Conservation (phyloP, 2,113 vertebrate genomes). For the Tapirus terrestris region DNA sequence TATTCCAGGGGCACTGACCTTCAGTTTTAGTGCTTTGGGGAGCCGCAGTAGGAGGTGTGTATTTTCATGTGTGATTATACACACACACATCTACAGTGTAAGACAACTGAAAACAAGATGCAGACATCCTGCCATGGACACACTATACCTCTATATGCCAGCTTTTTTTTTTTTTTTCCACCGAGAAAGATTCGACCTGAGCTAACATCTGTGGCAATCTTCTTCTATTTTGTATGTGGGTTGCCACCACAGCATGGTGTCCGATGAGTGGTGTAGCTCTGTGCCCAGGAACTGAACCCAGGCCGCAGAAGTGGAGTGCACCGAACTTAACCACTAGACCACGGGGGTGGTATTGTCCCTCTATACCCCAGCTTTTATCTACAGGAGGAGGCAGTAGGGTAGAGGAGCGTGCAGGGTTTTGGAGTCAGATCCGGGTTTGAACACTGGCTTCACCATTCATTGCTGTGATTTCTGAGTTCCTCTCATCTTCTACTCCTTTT, state of each 20-base stretch:
- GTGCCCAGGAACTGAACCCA: too few species aligned
- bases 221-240: too few species aligned
- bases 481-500: background rate
- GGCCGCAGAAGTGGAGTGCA: too few species aligned
- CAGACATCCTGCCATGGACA: background rate
- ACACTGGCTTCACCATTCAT: background rate
- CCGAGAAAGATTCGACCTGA: too few species aligned
- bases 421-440: background rate
- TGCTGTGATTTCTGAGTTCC: background rate
- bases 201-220: too few species aligned
- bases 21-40: background rate
- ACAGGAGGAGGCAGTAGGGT: background rate
- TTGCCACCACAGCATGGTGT: too few species aligned
- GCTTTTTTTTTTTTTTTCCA: too few species aligned
- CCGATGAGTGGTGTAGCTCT: too few species aligned
- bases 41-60: background rate
- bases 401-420: fast-evolving
- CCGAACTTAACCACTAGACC: too few species aligned
- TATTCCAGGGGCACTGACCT: background rate
- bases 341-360: background rate
- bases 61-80: background rate
- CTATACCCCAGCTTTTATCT: too few species aligned
- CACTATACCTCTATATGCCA: background rate
- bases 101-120: background rate
- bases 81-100: background rate